Percentiles rank a stretch among this genome's conserved stretches.
Evolutionary conservation across 2,113 vertebrate species (phyloP).

Genomic region (Melanotaenia duboulayi): DNA sequence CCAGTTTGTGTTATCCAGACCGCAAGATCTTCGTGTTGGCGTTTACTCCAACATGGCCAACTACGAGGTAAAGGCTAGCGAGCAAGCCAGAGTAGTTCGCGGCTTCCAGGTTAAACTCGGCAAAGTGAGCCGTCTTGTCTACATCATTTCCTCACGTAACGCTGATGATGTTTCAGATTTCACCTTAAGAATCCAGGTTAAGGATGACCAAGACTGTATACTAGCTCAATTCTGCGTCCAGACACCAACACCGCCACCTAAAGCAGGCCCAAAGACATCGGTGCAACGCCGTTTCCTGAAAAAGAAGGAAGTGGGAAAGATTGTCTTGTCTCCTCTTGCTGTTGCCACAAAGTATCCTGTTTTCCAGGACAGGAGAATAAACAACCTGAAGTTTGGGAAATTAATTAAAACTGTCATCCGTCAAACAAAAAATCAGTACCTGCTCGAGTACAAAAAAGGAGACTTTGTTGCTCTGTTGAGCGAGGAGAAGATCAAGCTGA

Average conservation of each 20-base stretch:
- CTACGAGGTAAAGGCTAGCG: conserved; percentile 87
- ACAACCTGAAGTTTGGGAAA: conserved; percentile 92
- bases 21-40: conserved; percentile 91
- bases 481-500: conserved; percentile 93
- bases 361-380: conserved; percentile 90
- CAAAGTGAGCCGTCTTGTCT: conserved; percentile 92
- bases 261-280: conserved; percentile 84
- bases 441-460: conserved; percentile 96
- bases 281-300: conserved; percentile 93
- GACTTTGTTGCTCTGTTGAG: conserved; percentile 91
- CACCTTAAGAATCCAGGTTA: conserved; percentile 91
- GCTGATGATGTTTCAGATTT: conserved; percentile 90
- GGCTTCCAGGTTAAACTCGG: conserved; percentile 96
- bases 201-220: conserved; percentile 88
- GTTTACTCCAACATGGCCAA: conserved; percentile 96
- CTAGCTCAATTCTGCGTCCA: conserved; percentile 96
- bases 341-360: conserved; percentile 89
- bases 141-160: conserved; percentile 86
- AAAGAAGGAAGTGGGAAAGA: conserved; percentile 95
- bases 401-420: conserved; percentile 94
- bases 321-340: conserved; percentile 90
- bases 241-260: conserved; percentile 90
- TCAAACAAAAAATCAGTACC: conserved; percentile 93
- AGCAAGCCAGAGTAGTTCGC: conserved; percentile 87
- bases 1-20: conserved; percentile 88